Evolutionary conservation across 64 coral and sea anemone species (phyloP).

Genomic region (Dendronephthya gigantea): DNA sequence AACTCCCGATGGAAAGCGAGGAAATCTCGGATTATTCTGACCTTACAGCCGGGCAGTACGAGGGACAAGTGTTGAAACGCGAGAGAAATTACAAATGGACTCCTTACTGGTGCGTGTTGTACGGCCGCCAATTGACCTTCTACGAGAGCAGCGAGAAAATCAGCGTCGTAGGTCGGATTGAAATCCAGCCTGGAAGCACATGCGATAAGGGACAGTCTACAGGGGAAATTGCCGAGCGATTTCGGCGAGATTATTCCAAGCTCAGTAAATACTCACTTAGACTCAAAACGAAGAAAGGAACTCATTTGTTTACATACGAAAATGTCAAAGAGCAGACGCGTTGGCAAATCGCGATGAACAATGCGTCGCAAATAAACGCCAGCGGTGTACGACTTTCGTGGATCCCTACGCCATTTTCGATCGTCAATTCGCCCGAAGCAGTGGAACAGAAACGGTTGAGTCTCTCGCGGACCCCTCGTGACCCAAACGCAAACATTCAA

Average conservation of each 20-base stretch:
- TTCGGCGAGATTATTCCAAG: neutral
- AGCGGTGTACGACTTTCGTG: neutral
- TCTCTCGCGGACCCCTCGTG: neutral
- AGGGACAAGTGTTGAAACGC: neutral
- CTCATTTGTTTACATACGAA: conserved; percentile 11
- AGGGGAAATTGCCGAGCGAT: neutral
- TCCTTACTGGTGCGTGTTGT: conserved; percentile 1
- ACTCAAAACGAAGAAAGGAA: neutral
- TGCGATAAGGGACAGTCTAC: neutral
- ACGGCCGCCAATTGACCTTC: neutral
- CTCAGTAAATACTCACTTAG: neutral
- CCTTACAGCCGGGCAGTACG: conserved; percentile 1
- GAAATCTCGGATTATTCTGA: conserved; percentile 13
- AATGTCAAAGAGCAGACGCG: neutral
- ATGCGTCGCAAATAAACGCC: neutral
- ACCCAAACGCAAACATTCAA: neutral
- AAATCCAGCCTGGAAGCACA: neutral
- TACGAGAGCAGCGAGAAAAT: neutral
- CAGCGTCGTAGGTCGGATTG: neutral
- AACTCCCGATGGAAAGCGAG: neutral
- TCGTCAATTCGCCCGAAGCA: neutral
- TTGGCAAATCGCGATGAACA: conserved; percentile 14
- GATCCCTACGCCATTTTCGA: conserved; percentile 6
- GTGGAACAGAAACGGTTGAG: neutral
- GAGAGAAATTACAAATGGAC: neutral